These are phyloP conservation scores for Ceratina calcarata DNA, from an alignment of 1,140 invertebrate species.

Conservation along the genomic window DNA sequence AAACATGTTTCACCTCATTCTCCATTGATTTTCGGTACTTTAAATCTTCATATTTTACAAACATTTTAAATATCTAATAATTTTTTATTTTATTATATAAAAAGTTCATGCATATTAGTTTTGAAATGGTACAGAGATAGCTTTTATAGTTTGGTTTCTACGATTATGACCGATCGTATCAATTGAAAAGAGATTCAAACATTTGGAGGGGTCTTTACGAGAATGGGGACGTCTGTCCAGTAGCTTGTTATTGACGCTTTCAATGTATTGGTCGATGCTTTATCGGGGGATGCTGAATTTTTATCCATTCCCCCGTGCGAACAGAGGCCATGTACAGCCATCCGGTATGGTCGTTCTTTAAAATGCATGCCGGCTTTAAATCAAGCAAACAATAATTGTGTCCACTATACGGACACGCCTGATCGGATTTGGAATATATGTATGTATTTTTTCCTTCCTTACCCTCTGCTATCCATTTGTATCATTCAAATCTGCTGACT, in stretches of 20 bases:
- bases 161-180: neutral
- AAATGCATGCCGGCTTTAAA: slow-evolving; percentile 75
- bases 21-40: neutral
- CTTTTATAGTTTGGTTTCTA: too few species aligned
- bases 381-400: slow-evolving; percentile 66
- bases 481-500: slow-evolving; percentile 27
- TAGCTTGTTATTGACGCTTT: neutral
- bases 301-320: slow-evolving; percentile 71
- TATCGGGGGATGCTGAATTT: slow-evolving; percentile 74
- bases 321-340: slow-evolving; percentile 56
- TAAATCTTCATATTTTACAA: too few species aligned
- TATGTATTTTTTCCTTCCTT: slow-evolving; percentile 34
- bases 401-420: slow-evolving; percentile 36
- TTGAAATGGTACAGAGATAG: too few species aligned
- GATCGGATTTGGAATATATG: slow-evolving; percentile 18
- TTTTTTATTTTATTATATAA: neutral
- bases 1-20: neutral
- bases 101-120: too few species aligned
- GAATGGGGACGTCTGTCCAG: slow-evolving; percentile 2
- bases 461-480: slow-evolving; percentile 9
- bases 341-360: slow-evolving; percentile 58
- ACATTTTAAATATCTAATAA: too few species aligned
- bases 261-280: slow-evolving; percentile 47
- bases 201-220: neutral
- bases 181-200: neutral